Evolutionary conservation across 1,140 invertebrate species (phyloP), one percentile per base, ranked within the genome.

Genomic region (Rhagoletis pomonella): DNA sequence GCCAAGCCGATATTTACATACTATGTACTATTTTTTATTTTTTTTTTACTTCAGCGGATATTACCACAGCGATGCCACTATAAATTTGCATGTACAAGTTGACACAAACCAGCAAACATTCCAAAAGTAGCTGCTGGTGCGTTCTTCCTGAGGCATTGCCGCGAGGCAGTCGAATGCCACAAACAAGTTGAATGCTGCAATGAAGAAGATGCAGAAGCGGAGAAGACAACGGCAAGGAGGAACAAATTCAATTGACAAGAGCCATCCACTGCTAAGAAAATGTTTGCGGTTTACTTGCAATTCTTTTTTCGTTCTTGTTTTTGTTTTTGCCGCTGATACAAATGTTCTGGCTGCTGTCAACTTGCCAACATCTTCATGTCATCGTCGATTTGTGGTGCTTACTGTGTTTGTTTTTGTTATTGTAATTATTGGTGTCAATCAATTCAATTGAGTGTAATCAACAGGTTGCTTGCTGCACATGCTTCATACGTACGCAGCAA

Each of bases 361-460:
- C 55, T 39, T 60, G 19, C 14, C 62, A 44, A 50, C 19, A 29
- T 64, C 58, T 86, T 86, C 44, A 81, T 73, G 42, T 17, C 3
- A 42, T 55, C n/a, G n/a, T 55, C 47, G n/a, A 65, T 60, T 60
- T 86, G 58, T 86, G 29, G 29, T 60, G 10, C 59, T 5, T 39
- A 29, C 29, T 29, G 29, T 29, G 29, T 17, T 86, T 65, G 85
- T 86, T 64, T 12, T 86, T 86, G 59, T 42, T 86, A 59, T 86
- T 86, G 85, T 86, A 62, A 65, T 86, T 62, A 65, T 86, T 86
- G 85, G 58, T 86, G 85, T 86, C 62, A 86, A 62, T 62, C 58
- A 62, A 86, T 86, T 86, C 85, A 86, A 86, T 86, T 86, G 58
- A 86, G 62, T 86, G 17, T 65, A 86, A 86, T 86, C 85, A 86